These are phyloP conservation scores for Drosophila sp. DNA, from an alignment of 1,140 invertebrate species.

Conservation along the genomic window DNA sequence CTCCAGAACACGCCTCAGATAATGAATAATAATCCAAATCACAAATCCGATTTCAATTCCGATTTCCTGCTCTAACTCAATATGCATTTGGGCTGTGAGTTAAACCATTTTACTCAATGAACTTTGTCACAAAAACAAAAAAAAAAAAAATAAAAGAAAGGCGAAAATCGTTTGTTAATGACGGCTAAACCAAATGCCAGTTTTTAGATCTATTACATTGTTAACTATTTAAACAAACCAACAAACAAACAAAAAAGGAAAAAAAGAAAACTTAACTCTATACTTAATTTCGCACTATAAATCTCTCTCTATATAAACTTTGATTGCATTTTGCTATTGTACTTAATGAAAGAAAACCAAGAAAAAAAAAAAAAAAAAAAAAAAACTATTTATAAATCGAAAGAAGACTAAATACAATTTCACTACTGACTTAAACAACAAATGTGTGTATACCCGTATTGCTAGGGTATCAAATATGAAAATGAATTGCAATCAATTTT, in stretches of 20 bases:
- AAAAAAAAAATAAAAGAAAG: background rate
- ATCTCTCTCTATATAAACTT: constrained; percentile 41
- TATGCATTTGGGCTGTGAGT: constrained; percentile 29
- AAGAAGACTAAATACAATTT: constrained; percentile 76
- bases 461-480: constrained; percentile 15
- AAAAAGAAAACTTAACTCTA: constrained; percentile 21
- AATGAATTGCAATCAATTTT: constrained; percentile 71
- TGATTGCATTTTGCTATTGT: constrained; percentile 67
- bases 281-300: constrained; percentile 66
- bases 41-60: constrained; percentile 30
- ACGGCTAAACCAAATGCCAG: constrained; percentile 24
- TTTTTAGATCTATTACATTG: constrained; percentile 62
- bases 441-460: background rate
- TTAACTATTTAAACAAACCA: constrained; percentile 70
- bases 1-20: constrained; percentile 57
- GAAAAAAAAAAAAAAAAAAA: constrained; percentile 24
- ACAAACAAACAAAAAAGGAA: constrained; percentile 8
- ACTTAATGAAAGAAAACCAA: constrained; percentile 41
- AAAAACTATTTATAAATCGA: constrained; percentile 70
- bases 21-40: constrained; percentile 25
- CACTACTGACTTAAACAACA: constrained; percentile 68
- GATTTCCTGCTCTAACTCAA: constrained; percentile 34
- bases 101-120: constrained; percentile 10
- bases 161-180: constrained; percentile 1
- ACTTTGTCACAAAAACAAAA: constrained; percentile 15